A percentile compares a stretch with the other conserved stretches of the same genome.
Conservation (phyloP, 2,888 invertebrate genomes). For the Orthonevra nobilis region DNA sequence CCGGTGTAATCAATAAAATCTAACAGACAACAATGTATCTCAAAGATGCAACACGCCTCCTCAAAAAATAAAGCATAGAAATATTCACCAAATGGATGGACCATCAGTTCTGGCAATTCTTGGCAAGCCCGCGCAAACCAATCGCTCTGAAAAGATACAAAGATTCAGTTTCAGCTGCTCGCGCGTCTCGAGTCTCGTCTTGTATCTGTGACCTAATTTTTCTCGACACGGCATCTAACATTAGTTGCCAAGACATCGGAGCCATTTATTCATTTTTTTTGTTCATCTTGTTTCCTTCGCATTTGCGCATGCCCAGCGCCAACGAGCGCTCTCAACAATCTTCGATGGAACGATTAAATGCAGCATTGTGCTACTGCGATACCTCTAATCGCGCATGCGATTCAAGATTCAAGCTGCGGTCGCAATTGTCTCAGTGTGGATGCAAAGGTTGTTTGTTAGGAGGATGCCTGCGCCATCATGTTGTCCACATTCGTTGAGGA, state of each 20-base stretch:
- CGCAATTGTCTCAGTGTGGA: conserved; percentile 36
- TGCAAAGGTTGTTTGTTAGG: conserved; percentile 35
- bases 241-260: conserved; percentile 20
- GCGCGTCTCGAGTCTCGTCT: conserved; percentile 39
- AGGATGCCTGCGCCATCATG: conserved; percentile 28
- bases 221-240: conserved; percentile 52
- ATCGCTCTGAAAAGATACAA: too few relatives aligned
- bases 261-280: conserved; percentile 1
- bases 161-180: conserved; percentile 50
- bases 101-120: too few relatives aligned
- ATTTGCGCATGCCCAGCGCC: conserved; percentile 14
- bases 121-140: too few relatives aligned
- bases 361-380: conserved; percentile 53
- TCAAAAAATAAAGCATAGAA: conserved; percentile 8
- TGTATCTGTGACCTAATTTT: conserved; percentile 59
- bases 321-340: too few relatives aligned
- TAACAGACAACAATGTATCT: background rate
- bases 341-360: conserved; percentile 55
- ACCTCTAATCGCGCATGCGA: conserved; percentile 38
- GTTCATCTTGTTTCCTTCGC: conserved; percentile 26
- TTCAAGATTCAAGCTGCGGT: conserved; percentile 62
- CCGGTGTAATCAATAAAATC: conserved; percentile 39
- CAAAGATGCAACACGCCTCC: conserved; percentile 13
- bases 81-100: too few relatives aligned
- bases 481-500: conserved; percentile 44